phyloP scores from a whole-genome alignment of 2,888 invertebrate species.

The Tinea semifulvella region DNA sequence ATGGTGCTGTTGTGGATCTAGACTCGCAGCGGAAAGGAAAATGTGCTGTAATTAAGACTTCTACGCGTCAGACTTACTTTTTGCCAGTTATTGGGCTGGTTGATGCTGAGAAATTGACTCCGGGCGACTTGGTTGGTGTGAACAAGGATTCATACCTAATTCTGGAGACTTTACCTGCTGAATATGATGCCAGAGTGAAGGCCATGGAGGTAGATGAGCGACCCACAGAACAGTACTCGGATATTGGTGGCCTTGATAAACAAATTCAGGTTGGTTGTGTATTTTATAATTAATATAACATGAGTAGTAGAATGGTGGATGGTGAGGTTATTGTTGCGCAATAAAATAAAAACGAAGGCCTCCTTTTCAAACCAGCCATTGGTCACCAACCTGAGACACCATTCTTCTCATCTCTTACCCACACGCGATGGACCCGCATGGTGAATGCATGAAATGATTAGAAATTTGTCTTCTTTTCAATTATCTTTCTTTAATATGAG shows the following conservation, averaged over 20 bases:
- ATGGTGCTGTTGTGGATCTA: slow-evolving; percentile 97
- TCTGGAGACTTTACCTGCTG: slow-evolving; percentile 95
- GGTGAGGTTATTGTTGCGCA: too few species aligned
- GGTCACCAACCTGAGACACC: too few species aligned
- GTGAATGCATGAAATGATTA: too few species aligned
- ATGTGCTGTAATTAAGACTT: slow-evolving; percentile 99
- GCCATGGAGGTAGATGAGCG: slow-evolving; percentile 99
- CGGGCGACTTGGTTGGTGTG: slow-evolving; percentile 94
- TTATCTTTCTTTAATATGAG: too few species aligned
- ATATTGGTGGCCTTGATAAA: slow-evolving; percentile 99
- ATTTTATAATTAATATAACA: too few species aligned
- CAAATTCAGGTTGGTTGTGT: slow-evolving; percentile 78
- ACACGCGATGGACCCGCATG: too few species aligned
- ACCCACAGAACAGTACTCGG: slow-evolving; percentile 99
- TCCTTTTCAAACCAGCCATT: too few species aligned
- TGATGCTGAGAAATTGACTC: slow-evolving; percentile 96
- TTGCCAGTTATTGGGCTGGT: slow-evolving; percentile 98
- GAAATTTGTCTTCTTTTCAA: too few species aligned
- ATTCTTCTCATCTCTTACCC: too few species aligned
- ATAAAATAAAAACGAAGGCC: too few species aligned
- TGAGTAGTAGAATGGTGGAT: too few species aligned
- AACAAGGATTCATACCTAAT: slow-evolving; percentile 98
- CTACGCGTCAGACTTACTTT: slow-evolving; percentile 98
- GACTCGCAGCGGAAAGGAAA: slow-evolving; percentile 99
- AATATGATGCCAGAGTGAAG: slow-evolving; percentile 97